These are phyloP conservation scores for Thamnaconus septentrionalis DNA, from an alignment of 2,113 vertebrate genomes.

Conservation along the genomic window DNA sequence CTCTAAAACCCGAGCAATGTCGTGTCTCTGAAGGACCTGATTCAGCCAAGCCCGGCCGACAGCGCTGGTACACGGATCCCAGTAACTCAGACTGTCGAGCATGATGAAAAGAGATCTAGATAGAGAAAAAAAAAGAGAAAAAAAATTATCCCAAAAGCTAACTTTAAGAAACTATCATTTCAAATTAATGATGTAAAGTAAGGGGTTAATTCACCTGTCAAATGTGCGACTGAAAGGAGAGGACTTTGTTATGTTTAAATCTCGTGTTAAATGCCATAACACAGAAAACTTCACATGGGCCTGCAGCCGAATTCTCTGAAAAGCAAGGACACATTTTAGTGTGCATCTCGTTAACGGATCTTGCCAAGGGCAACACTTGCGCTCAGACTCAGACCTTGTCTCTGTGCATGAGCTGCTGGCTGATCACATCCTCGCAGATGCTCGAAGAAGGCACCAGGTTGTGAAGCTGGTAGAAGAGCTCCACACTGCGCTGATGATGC, in stretches of 20 bases:
- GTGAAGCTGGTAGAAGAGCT: constrained; percentile 97
- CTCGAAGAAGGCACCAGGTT: constrained; percentile 95
- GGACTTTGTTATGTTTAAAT: constrained; percentile 94
- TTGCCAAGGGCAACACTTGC: neutral
- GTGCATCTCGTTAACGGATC: neutral
- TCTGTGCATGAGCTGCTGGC: constrained; percentile 94
- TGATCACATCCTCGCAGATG: constrained; percentile 98
- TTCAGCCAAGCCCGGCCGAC: constrained; percentile 96
- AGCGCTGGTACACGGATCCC: constrained; percentile 92
- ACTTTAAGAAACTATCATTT: neutral
- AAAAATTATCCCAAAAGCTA: neutral
- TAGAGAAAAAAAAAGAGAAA: neutral
- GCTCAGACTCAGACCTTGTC: constrained; percentile 82
- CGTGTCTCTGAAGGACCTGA: constrained; percentile 96
- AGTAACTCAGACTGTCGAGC: constrained; percentile 94
- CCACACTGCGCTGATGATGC: constrained; percentile 95
- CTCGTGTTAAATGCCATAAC: constrained; percentile 96
- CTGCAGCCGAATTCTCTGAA: constrained; percentile 89
- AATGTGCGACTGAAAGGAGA: constrained; percentile 96
- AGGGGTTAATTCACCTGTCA: constrained; percentile 83
- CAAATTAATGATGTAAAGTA: neutral
- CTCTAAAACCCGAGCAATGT: constrained; percentile 94
- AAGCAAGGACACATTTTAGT: constrained; percentile 2
- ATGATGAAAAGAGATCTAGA: constrained; percentile 96
- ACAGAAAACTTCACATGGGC: constrained; percentile 96